Percentiles rank a stretch among this genome's conserved stretches.
Conservation (phyloP, 2,888 invertebrate genomes). For the Scaptomyza cyrtandrae region DNA sequence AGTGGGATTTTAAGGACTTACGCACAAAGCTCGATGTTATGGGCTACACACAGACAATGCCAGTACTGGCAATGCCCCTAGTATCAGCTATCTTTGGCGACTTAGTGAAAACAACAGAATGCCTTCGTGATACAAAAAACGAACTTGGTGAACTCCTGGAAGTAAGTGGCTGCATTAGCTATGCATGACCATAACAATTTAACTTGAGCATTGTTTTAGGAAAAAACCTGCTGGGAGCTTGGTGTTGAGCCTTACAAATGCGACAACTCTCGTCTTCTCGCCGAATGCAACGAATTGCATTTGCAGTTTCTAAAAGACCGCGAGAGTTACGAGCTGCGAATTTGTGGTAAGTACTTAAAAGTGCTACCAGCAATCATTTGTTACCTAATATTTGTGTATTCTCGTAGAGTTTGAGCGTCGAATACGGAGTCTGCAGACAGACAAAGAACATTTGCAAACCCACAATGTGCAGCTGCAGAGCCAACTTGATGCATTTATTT, state of each 20-base stretch:
- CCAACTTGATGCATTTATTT: constrained; percentile 85
- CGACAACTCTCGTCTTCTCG: constrained; percentile 90
- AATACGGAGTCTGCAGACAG: constrained; percentile 86
- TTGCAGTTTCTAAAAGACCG: constrained; percentile 87
- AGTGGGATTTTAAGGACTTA: constrained; percentile 81
- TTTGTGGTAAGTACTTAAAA: constrained; percentile 84
- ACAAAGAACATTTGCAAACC: constrained; percentile 85
- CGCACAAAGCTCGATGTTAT: constrained; percentile 91
- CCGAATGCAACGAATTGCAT: constrained; percentile 91
- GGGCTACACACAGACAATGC: constrained; percentile 91
- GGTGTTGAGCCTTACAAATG: constrained; percentile 92
- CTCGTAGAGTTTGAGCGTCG: constrained; percentile 85
- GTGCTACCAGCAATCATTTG: not conserved
- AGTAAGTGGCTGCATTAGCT: constrained; percentile 82
- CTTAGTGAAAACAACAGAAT: constrained; percentile 94
- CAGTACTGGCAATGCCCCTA: constrained; percentile 91
- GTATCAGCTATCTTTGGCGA: constrained; percentile 93
- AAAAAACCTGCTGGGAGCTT: constrained; percentile 88
- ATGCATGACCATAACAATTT: not conserved
- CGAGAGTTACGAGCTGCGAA: constrained; percentile 87
- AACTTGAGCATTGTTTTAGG: constrained; percentile 85
- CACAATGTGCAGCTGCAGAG: constrained; percentile 85
- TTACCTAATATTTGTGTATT: constrained; percentile 18
- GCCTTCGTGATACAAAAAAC: constrained; percentile 92
- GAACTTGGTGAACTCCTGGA: constrained; percentile 89